Evolutionary conservation across 1,140 invertebrate genomes (phyloP).

Genomic region (Anastrepha ludens): DNA sequence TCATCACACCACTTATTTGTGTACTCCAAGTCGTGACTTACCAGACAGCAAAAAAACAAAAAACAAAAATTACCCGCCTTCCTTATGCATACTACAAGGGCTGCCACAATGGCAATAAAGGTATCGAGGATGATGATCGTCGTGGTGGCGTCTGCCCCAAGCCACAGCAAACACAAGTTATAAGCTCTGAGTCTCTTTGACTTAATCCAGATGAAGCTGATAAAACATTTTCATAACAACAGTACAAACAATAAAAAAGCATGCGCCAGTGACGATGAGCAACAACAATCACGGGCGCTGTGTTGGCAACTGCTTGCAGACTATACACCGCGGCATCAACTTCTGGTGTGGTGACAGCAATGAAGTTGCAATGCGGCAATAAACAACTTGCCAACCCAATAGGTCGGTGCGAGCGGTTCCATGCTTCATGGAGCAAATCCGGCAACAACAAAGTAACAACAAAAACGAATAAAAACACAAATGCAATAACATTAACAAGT

Average conservation of each 20-base stretch:
- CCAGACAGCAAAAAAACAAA: background rate
- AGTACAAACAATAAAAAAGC: background rate
- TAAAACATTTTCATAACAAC: constrained; percentile 39
- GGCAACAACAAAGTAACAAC: constrained; percentile 5
- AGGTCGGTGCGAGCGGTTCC: constrained; percentile 14
- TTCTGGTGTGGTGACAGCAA: constrained; percentile 8
- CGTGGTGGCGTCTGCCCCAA: constrained; percentile 42
- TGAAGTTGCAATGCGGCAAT: constrained; percentile 38
- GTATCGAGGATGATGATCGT: background rate
- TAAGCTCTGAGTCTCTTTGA: background rate
- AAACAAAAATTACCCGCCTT: constrained; percentile 1
- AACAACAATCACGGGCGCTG: background rate
- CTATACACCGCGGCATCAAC: background rate
- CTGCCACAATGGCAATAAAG: background rate
- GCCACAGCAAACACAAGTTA: background rate
- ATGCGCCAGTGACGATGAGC: background rate
- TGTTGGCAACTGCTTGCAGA: background rate
- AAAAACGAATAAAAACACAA: constrained; percentile 19
- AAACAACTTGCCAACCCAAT: constrained; percentile 4
- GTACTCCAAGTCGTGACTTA: constrained; percentile 29
- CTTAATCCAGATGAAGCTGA: constrained; percentile 43
- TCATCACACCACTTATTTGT: constrained; percentile 2
- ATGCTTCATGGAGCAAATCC: constrained; percentile 43
- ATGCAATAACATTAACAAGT: constrained; percentile 29
- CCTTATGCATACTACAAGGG: background rate